Base-by-base conservation (phyloP, 2,797 vertebrate genomes). In the Prionace glauca region DNA sequence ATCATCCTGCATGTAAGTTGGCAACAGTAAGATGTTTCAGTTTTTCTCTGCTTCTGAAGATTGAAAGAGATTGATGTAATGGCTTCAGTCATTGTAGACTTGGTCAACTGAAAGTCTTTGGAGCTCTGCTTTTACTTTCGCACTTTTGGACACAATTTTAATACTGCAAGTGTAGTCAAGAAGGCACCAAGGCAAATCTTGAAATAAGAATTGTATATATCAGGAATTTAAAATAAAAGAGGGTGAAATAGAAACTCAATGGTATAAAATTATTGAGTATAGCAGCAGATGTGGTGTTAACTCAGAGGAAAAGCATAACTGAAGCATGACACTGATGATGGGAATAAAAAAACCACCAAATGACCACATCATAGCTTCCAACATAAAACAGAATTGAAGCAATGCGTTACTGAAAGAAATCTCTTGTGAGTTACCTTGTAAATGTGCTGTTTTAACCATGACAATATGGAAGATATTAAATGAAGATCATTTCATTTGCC, bases 381-480 rank as follows among this genome's bases (percentile, higher is more conserved):
- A 29, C 87, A 88, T 60, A 88, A 26, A 88, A 60, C 50, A 88
- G 60, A 88, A 88, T 12, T 88, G 56, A 88, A 84, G 79, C 79
- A 84, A 84, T 84, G 79, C 41, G 45, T 3, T 88, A 88, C 26
- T 88, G 87, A 88, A 88, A 88, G 56, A 79, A 79, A 88, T 0
- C 50, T 88, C 87, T 88, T 60, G 3, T 88, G 50, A 60, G 14
- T 60, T 32, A 88, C 87, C 87, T 88, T 88, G 26, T 88, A 60
- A 88, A 88, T 88, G 60, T 88, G 87, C 87, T 84, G 36, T 36
- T 36, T 41, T 84, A 84, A 84, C 79, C 26, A 62, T 88, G 11
- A 26, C 12, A 88, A 88, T 88, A 88, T 88, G 56, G 50, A 88
- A 84, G 5, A 41, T 84, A 84, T 84, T 84, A 84, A 84, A 88